Evolutionary conservation across 2,888 invertebrate species (phyloP), one percentile per base, ranked within the genome.

Genomic region (Tiliacea citrago): DNA sequence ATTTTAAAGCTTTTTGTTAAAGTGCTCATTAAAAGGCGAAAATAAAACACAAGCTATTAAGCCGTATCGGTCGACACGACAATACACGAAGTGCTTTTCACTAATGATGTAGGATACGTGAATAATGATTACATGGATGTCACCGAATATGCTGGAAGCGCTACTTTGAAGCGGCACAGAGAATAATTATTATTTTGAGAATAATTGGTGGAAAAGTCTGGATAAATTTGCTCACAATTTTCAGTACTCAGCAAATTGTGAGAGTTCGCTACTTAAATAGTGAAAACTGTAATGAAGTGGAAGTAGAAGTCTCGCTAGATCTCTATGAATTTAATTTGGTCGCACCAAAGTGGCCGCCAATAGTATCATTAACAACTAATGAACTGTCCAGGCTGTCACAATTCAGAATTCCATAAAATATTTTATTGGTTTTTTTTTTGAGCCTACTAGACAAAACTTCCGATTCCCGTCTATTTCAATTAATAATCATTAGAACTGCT

Each of bases 11-110:
- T 91, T 92, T 91, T 91, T 91, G 88, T 90, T 88, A 88, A 90
- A 93, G 91, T 92, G 92, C 91, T 93, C 93, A 93, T 94, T 94
- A 93, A 91, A 90, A 90, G 87, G 88, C 88, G 86, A 90, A 91
- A 92, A 92, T 91, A 89, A 91, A 91, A 78, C 86, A 83, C 53
- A 75, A 83, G 80, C 88, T 88, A 91, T 91, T 90, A 92, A 90
- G 87, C 90, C 86, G 86, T 87, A 82, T 88, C 87, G 89, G 86
- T 87, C 84, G 77, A 84, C 82, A 85, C 82, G 82, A 91, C 90
- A 93, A 93, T 91, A 89, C 88, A 80, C 84, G 84, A 81, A 91
- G 90, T 91, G 90, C 89, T 91, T 90, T 88, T 83, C 90, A 89
- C 90, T 94, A 94, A 94, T 93, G 92, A 93, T 86, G 91, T 87